Evolutionary conservation across 1,140 invertebrate genomes (phyloP), one percentile per base, ranked within the genome.

Genomic region (Drosophila biarmipes): DNA sequence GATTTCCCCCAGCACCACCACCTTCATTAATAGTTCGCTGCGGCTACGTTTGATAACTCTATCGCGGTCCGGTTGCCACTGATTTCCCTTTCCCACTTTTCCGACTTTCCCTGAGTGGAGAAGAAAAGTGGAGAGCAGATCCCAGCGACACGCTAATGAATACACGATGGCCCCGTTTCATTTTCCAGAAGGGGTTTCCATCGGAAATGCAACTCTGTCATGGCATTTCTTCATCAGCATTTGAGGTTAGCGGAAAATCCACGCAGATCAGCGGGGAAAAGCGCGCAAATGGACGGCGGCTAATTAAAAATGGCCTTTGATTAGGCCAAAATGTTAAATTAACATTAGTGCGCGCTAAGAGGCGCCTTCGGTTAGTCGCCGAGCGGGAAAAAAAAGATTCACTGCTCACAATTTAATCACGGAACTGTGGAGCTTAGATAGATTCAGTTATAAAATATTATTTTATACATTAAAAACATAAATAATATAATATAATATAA

Each of bases 251-350:
- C 67, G 51, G 42, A 43, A 55, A 68, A 45, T 55, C 63, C 63
- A 68, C 49, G 66, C 63, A 48, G 67, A 64, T 64, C 57, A 31
- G 56, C 38, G 57, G 56, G 46, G 46, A 62, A 81, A 77, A 81
- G 73, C 56, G 66, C 48, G 48, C 24, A 37, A 45, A 48, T 35
- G 42, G 42, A 37, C 24, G 71, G 27, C 17, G 68, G 58, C 73
- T 85, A 85, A 85, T 89, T 89, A 87, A 87, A 87, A 87, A 82
- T 78, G 68, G 74, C 72, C 82, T 87, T 86, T 86, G 78, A 86
- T 89, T 82, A 81, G 61, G 78, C 57, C 55, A 56, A 78, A 81
- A 86, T 68, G 63, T 69, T 69, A 56, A 69, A 56, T 56, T 69
- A 69, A 69, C 63, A 69, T 69, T 69, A 69, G 66, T 38, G 49